These are phyloP conservation scores for Astreopora myriophthalma DNA, from an alignment of 64 coral and sea anemone genomes.

Conservation along the genomic window DNA sequence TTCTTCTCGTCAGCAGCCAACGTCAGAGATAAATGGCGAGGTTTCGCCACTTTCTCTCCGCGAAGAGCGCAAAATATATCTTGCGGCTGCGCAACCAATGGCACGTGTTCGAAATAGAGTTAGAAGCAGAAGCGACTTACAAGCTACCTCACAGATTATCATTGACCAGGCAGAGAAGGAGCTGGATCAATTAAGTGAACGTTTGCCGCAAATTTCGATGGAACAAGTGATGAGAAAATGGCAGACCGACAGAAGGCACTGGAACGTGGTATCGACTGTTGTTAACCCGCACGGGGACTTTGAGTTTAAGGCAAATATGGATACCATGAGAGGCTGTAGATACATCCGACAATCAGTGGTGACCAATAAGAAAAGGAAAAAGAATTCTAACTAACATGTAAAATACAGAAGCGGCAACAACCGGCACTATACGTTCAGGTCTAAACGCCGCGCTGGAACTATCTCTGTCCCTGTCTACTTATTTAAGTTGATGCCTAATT, in stretches of 20 bases:
- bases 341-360: conserved; percentile 15
- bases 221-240: conserved; percentile 34
- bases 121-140: neutral
- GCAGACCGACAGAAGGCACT: conserved; percentile 21
- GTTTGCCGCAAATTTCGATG: conserved; percentile 18
- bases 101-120: neutral
- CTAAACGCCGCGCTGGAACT: too few species aligned
- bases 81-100: neutral
- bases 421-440: too few species aligned
- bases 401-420: too few species aligned
- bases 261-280: conserved; percentile 17
- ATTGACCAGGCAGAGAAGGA: conserved; percentile 33
- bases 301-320: neutral
- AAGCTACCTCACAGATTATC: conserved; percentile 9
- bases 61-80: neutral
- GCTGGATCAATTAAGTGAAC: conserved; percentile 1
- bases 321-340: neutral
- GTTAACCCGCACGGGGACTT: neutral
- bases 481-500: too few species aligned
- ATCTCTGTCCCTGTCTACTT: too few species aligned
- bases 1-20: neutral
- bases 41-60: neutral
- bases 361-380: neutral
- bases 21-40: neutral
- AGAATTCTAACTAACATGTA: neutral